Conservation (phyloP, 2,888 invertebrate species). For the Phyto melanocephala region DNA sequence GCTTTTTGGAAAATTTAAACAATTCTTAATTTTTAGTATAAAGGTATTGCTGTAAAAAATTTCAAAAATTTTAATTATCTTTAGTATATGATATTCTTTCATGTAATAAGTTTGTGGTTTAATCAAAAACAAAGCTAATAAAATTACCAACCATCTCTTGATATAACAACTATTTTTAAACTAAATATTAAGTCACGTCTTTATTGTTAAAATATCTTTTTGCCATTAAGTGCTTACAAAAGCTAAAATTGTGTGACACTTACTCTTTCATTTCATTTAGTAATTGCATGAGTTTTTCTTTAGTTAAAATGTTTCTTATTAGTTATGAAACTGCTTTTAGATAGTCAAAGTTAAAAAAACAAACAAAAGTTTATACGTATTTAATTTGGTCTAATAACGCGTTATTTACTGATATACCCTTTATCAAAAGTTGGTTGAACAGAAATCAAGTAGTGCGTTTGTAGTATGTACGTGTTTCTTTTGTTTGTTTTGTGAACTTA, state of each 20-base stretch:
- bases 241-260: conserved; percentile 24
- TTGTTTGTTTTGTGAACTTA: no score
- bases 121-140: not conserved
- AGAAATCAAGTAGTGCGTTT: no score
- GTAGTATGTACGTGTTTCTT: no score
- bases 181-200: conserved; percentile 52
- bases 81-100: not conserved
- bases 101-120: conserved; percentile 13
- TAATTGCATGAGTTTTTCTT: not conserved
- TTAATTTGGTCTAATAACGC: no score
- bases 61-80: conserved; percentile 21
- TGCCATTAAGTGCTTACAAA: conserved; percentile 20
- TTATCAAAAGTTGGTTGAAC: no score
- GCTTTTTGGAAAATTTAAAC: no score
- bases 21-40: no score
- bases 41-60: no score
- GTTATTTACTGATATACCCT: no score
- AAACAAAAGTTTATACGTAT: no score
- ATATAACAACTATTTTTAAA: conserved; percentile 37
- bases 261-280: not conserved
- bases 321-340: not conserved
- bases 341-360: no score
- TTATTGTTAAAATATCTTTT: conserved; percentile 36
- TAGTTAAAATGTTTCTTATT: not conserved
- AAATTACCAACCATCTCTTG: not conserved